Evolutionary conservation across 2,888 invertebrate genomes (phyloP).

Genomic region (Philaethria dido): DNA sequence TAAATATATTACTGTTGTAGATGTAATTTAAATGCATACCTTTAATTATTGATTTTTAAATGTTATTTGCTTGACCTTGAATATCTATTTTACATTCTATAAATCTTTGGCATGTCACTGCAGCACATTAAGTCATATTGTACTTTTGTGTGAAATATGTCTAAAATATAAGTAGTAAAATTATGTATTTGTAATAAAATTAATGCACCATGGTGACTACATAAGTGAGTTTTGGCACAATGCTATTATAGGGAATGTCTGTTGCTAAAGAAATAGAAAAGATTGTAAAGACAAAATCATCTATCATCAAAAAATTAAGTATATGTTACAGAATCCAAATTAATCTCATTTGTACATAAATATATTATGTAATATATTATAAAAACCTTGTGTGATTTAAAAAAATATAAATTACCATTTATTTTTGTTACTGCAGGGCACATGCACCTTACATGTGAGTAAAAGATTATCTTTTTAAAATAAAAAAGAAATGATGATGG

Average conservation of each 20-base stretch:
- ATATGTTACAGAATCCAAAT: background rate
- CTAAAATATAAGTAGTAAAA: background rate
- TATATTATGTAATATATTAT: too few species aligned
- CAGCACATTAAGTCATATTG: constrained; percentile 30
- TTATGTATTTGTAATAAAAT: background rate
- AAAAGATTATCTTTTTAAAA: background rate
- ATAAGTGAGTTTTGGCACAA: constrained; percentile 10
- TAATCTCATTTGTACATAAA: background rate
- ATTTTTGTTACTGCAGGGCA: constrained; percentile 28
- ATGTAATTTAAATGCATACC: constrained; percentile 18
- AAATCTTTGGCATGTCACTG: constrained; percentile 46
- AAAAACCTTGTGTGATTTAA: too few species aligned
- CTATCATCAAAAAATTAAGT: background rate
- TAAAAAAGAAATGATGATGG: constrained; percentile 40
- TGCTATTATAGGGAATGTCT: background rate
- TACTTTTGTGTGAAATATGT: background rate
- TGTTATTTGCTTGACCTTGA: background rate
- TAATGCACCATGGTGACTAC: background rate
- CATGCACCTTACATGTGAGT: background rate
- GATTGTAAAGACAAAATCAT: background rate
- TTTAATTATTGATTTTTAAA: constrained; percentile 7
- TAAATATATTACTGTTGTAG: constrained; percentile 31
- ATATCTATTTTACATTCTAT: constrained; percentile 6
- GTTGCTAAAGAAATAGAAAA: background rate
- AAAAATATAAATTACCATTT: background rate